phyloP scores from a whole-genome alignment of 2,797 vertebrate genomes.

The Parotocinclus haroldoi region DNA sequence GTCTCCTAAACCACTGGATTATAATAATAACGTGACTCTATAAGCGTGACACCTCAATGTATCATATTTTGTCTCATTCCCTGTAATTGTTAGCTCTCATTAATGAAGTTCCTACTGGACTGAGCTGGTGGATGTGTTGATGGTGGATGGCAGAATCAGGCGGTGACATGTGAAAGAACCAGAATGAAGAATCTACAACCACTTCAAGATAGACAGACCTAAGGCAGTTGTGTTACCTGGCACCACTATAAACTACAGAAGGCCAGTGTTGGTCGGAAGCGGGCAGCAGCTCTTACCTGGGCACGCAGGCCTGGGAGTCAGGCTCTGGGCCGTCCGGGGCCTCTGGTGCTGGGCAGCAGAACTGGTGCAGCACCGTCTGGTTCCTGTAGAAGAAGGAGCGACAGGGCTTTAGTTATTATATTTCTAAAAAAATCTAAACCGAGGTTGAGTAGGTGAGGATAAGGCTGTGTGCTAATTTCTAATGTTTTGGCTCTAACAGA shows the following conservation, averaged over 20 bases:
- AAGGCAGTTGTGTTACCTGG: slow-evolving; percentile 60
- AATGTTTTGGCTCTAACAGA: slow-evolving; percentile 17
- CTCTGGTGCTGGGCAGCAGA: slow-evolving; percentile 95
- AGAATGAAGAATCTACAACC: slow-evolving; percentile 60
- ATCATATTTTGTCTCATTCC: no score
- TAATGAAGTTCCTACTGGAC: slow-evolving; percentile 30
- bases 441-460: slow-evolving; percentile 4
- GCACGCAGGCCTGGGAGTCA: slow-evolving; percentile 79
- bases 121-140: no score
- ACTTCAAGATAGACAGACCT: slow-evolving; percentile 64
- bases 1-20: no score
- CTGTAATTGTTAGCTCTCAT: no score
- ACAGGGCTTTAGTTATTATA: not conserved
- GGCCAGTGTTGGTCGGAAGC: slow-evolving; percentile 11
- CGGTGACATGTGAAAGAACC: not conserved
- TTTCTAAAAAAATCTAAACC: not conserved
- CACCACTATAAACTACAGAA: slow-evolving; percentile 50
- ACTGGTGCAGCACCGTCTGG: slow-evolving; percentile 96
- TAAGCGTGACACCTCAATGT: no score
- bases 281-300: slow-evolving; percentile 69
- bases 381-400: slow-evolving; percentile 71
- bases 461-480: slow-evolving; percentile 9
- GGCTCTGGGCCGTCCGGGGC: slow-evolving; percentile 80
- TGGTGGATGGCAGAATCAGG: not conserved
- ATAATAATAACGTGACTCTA: no score